phyloP scores from a whole-genome alignment of 2,888 invertebrate species.

The Poecilobothrus nobilitatus region DNA sequence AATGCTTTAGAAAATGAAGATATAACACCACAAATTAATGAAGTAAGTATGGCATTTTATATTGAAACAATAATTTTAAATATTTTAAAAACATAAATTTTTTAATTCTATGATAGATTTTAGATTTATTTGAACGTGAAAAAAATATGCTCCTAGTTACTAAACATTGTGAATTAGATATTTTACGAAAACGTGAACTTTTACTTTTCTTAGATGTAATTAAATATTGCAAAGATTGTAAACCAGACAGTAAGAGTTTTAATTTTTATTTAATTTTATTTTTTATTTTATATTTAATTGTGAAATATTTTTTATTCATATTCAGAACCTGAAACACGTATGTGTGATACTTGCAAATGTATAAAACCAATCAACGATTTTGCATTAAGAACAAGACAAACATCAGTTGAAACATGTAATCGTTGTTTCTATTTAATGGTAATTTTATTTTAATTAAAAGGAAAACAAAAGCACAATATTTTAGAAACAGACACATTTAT shows the following conservation, averaged over 20 bases:
- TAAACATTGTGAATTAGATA: slow-evolving; percentile 36
- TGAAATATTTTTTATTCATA: too few species aligned
- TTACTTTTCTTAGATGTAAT: slow-evolving; percentile 39
- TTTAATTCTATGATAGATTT: slow-evolving; percentile 26
- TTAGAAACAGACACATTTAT: too few species aligned
- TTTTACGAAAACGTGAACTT: slow-evolving; percentile 36
- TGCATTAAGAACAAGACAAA: slow-evolving; percentile 53
- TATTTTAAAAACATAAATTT: background rate
- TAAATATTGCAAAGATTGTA: slow-evolving; percentile 32
- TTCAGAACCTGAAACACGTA: slow-evolving; percentile 32
- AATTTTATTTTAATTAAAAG: slow-evolving; percentile 12
- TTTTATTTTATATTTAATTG: too few species aligned
- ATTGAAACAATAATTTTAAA: slow-evolving; percentile 25
- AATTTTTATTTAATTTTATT: background rate
- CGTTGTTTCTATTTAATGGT: slow-evolving; percentile 57
- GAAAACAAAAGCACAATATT: too few species aligned
- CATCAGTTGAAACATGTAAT: slow-evolving; percentile 53
- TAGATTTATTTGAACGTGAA: slow-evolving; percentile 40
- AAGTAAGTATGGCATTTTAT: slow-evolving; percentile 35
- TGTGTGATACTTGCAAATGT: slow-evolving; percentile 59
- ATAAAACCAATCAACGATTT: slow-evolving; percentile 55
- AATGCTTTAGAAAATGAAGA: slow-evolving; percentile 42
- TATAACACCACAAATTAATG: slow-evolving; percentile 31
- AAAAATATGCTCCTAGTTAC: slow-evolving; percentile 35
- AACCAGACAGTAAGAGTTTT: slow-evolving; percentile 27